phyloP scores from a whole-genome alignment of 2,113 vertebrate species.

The Rhinopithecus roxellana region DNA sequence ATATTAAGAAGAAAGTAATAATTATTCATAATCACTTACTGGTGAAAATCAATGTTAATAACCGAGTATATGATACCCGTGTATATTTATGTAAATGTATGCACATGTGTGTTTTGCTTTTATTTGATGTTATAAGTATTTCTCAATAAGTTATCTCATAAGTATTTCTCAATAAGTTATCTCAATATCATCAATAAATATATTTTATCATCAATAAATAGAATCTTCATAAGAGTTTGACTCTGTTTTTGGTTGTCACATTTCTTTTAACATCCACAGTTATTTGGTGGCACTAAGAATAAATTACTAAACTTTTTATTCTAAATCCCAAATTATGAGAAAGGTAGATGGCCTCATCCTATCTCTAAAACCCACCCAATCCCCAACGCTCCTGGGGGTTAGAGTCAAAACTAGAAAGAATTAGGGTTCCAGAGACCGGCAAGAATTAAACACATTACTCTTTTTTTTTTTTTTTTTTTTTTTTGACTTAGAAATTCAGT shows the following conservation, averaged over 20 bases:
- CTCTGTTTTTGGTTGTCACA: background rate
- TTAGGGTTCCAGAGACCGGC: background rate
- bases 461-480: background rate
- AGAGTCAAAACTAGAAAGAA: background rate
- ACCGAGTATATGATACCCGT: background rate
- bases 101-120: background rate
- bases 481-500: slow-evolving; percentile 31
- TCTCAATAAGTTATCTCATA: background rate
- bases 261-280: background rate
- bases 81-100: background rate
- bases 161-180: background rate
- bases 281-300: slow-evolving; percentile 14
- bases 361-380: background rate
- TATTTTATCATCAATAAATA: background rate
- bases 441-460: background rate
- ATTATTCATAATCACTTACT: background rate
- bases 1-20: background rate
- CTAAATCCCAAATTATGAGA: background rate
- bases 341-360: background rate
- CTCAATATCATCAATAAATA: background rate
- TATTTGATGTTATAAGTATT: slow-evolving; percentile 9
- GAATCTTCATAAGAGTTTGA: background rate
- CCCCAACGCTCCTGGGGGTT: background rate
- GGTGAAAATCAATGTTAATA: background rate
- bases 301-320: background rate